A percentile compares a stretch with the other conserved stretches of the same genome.
Evolutionary conservation across 2,113 vertebrate species (phyloP).

Genomic region (Nyctibius bracteatus): DNA sequence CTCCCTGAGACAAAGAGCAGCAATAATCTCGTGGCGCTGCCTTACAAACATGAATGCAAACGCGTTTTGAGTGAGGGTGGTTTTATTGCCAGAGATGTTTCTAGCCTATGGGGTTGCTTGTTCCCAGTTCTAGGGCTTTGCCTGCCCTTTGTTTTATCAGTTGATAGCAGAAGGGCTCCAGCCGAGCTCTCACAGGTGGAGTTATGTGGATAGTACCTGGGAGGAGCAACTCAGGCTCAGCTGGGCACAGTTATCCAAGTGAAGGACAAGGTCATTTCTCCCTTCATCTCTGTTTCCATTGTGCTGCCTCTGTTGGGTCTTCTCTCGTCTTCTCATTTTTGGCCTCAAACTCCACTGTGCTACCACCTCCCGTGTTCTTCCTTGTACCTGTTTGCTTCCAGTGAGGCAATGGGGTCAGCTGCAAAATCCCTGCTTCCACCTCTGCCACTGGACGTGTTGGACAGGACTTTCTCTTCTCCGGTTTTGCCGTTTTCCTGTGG

Average conservation of each 20-base stretch:
- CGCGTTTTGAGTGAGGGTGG: not conserved
- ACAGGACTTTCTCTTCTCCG: not conserved
- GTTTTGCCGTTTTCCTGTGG: not conserved
- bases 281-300: not conserved
- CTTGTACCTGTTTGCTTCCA: not conserved
- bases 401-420: not conserved
- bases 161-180: not conserved
- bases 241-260: not conserved
- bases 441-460: not conserved
- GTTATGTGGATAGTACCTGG: not conserved
- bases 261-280: not conserved
- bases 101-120: not conserved
- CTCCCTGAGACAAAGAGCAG: not conserved
- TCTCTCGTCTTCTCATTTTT: not conserved
- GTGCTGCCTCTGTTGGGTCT: not conserved
- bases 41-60: not conserved
- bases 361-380: not conserved
- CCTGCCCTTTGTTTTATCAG: not conserved
- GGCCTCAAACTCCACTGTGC: not conserved
- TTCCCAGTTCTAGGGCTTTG: not conserved
- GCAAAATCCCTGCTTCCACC: not conserved
- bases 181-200: not conserved
- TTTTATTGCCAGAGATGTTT: not conserved
- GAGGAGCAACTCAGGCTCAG: not conserved
- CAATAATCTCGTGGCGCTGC: not conserved